Conservation (phyloP, 2,797 vertebrate species). For the Pantherophis vulpinus region DNA sequence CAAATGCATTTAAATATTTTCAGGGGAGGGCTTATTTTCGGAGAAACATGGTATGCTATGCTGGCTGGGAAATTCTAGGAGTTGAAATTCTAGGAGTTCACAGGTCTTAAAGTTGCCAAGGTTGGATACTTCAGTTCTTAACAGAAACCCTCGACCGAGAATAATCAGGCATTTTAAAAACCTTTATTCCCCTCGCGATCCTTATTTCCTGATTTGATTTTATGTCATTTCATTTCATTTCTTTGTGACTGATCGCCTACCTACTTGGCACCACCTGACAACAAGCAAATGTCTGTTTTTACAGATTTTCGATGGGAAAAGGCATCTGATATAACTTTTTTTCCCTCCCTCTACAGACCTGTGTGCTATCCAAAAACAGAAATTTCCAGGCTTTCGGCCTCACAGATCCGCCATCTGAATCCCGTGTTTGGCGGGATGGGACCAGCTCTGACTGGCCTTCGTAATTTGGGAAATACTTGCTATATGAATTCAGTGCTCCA, state of each 20-base stretch:
- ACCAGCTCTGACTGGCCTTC: conserved; percentile 90
- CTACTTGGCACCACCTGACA: background rate
- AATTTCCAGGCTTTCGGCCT: conserved; percentile 88
- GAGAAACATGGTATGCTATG: background rate
- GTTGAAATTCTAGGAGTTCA: background rate
- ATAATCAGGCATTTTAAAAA: background rate
- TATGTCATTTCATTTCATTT: background rate
- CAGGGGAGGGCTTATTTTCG: no score
- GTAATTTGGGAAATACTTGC: conserved; percentile 97
- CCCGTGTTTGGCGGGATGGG: conserved; percentile 91
- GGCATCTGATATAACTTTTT: background rate
- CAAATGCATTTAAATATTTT: no score
- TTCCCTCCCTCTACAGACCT: conserved; percentile 59
- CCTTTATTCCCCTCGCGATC: background rate
- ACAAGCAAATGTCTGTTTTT: background rate
- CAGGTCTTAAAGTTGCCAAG: background rate
- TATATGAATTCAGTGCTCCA: conserved; percentile 99
- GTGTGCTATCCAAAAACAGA: conserved; percentile 85
- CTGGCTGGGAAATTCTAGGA: background rate
- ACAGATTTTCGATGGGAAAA: background rate
- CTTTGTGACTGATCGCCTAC: background rate
- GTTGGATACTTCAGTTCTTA: background rate
- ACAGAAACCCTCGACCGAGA: background rate
- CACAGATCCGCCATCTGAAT: conserved; percentile 94
- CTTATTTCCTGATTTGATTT: background rate